Base-by-base conservation (phyloP, 2,888 invertebrate genomes). In the Schizaphis graminum region DNA sequence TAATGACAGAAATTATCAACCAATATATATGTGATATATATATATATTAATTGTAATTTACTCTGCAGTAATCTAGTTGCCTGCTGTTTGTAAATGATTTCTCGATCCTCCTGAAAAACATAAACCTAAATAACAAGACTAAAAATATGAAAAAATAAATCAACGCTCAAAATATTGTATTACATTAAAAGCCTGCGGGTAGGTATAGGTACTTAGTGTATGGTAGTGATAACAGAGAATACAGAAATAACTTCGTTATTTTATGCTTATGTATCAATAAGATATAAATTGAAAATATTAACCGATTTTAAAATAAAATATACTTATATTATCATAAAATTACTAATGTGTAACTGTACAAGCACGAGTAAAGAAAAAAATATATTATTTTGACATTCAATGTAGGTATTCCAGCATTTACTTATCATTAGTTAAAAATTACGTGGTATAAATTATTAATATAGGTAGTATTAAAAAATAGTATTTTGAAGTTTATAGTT, bases 111-210 rank as follows among this genome's bases (percentile, higher is more conserved):
- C 57, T 44, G 44, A 16, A 67, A 47, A 35, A 67, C n/a, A 35
- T n/a, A 49, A 90, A 67, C 47, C 90, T 77, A 67, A 49, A 90
- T 77, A 67, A 61, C 24, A 11, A 90, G 24, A 67, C 67, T 90
- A 67, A 49, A 90, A 90, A 90, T 21, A 88, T 24, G 56, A 88
- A 35, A 56, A 35, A 56, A 53, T 35, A 56, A 88, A 24, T 21
- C 24, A 41, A 88, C 35, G 49, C 2, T 35, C 11, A 49, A 16
- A 47, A 49, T 24, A 56, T 88, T 2, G 49, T 21, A 49, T 35
- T 35, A 56, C 35, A 24, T 24, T 56, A 88, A 11, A 53, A 88
- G 16, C 24, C 41, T 47, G 44, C 44, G 41, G 16, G 8, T 3
- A 44, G 3, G 24, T 53, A n/a, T 85, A 26, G 41, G n/a, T 35